These are phyloP conservation scores for Acipenser transmontanus DNA, from an alignment of 2,797 vertebrate species.

Conservation along the genomic window DNA sequence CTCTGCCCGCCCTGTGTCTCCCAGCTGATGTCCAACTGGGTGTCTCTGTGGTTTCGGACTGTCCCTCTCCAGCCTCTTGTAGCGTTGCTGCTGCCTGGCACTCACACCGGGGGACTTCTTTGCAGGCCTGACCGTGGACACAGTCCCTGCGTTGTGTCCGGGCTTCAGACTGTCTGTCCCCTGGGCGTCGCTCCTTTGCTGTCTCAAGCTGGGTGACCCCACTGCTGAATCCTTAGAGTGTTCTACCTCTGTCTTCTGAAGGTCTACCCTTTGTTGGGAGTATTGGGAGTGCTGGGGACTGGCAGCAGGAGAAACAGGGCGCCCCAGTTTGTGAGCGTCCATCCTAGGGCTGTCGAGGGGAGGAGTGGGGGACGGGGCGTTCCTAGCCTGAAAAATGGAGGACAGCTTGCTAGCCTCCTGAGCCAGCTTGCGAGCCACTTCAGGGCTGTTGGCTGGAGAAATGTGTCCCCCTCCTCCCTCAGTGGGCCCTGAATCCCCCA, in stretches of 20 bases:
- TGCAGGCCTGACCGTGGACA: too few relatives aligned
- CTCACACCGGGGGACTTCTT: too few relatives aligned
- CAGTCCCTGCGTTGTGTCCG: too few relatives aligned
- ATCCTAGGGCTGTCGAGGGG: constrained; percentile 39
- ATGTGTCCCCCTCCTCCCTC: constrained; percentile 46
- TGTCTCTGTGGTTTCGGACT: constrained; percentile 59
- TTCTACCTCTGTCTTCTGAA: too few relatives aligned
- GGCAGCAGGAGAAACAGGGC: constrained; percentile 36
- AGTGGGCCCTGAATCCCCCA: constrained; percentile 13
- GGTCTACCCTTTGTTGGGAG: too few relatives aligned
- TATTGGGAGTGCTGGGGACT: too few relatives aligned
- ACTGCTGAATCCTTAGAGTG: too few relatives aligned
- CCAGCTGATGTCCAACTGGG: constrained; percentile 48
- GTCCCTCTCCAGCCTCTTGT: constrained; percentile 34
- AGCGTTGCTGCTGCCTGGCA: too few relatives aligned
- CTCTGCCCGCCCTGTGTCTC: constrained; percentile 21
- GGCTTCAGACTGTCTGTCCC: too few relatives aligned
- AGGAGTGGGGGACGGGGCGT: constrained; percentile 44
- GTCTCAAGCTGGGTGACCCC: too few relatives aligned
- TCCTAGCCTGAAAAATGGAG: constrained; percentile 44
- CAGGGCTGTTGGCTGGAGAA: constrained; percentile 49
- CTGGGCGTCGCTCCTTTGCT: constrained; percentile 13
- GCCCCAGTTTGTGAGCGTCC: constrained; percentile 33
- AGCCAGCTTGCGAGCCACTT: constrained; percentile 45
- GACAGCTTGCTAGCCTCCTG: constrained; percentile 52